A percentile compares a stretch with the other conserved stretches of the same genome.
Evolutionary conservation across 2,797 vertebrate genomes (phyloP).

Genomic region (Lophius americanus): DNA sequence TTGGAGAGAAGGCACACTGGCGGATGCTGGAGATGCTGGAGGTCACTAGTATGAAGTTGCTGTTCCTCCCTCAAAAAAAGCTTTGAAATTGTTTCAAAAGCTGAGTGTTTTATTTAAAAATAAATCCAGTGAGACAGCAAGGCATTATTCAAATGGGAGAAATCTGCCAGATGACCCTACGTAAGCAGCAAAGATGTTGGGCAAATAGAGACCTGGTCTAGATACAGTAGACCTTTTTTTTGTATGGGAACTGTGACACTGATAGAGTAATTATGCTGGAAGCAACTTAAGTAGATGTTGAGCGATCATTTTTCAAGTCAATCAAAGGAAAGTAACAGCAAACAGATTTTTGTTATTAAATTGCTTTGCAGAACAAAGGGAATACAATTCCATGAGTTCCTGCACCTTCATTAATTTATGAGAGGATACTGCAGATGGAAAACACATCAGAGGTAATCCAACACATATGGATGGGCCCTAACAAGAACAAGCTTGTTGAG

Average conservation of each 20-base stretch:
- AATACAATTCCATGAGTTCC: conserved; percentile 26
- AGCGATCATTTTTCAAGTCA: conserved; percentile 55
- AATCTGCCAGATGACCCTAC: conserved; percentile 67
- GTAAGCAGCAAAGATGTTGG: conserved; percentile 42
- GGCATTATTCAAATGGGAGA: conserved; percentile 35
- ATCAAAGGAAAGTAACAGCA: conserved; percentile 46
- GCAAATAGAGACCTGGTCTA: conserved; percentile 45
- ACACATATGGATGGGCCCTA: conserved; percentile 34
- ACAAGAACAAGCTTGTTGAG: conserved; percentile 20
- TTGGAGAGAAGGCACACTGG: conserved; percentile 72
- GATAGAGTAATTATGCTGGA: conserved; percentile 57
- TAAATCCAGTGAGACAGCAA: conserved; percentile 49
- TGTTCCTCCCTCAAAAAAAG: conserved; percentile 39
- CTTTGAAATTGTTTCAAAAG: conserved; percentile 68
- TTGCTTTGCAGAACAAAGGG: conserved; percentile 17
- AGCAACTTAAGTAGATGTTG: conserved; percentile 65
- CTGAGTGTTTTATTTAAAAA: conserved; percentile 41
- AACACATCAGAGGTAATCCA: conserved; percentile 49
- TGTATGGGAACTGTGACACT: conserved; percentile 58
- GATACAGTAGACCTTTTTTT: conserved; percentile 66
- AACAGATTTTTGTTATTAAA: conserved; percentile 26
- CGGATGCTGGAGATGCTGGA: conserved; percentile 59
- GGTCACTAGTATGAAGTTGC: conserved; percentile 61
- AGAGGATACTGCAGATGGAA: conserved; percentile 40
- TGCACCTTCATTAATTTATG: conserved; percentile 40